Evolutionary conservation across 2,797 vertebrate genomes (phyloP).

Genomic region (Pangasius krempfi): DNA sequence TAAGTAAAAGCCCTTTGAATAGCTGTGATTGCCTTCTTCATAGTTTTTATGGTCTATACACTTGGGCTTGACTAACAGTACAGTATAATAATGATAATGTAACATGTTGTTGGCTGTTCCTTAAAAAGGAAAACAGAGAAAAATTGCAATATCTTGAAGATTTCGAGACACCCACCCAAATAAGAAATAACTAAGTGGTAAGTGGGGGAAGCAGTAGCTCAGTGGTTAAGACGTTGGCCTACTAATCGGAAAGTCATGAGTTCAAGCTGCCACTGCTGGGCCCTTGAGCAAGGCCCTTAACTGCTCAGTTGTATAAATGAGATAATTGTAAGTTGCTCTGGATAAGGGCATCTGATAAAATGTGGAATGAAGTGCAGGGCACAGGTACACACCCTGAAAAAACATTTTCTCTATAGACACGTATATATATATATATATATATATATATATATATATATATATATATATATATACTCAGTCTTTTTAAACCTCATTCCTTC

Average conservation of each 20-base stretch:
- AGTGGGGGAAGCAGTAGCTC: no score
- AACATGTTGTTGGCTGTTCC: neutral
- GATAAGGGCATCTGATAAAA: neutral
- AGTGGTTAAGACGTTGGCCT: no score
- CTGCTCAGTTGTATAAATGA: no score
- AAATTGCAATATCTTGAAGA: neutral
- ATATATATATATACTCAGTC: neutral
- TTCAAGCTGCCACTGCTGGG: no score
- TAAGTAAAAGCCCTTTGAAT: conserved; percentile 27
- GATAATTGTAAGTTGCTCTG: no score
- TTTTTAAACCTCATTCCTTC: neutral
- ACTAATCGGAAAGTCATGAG: no score
- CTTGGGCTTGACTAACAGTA: neutral
- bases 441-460: no score
- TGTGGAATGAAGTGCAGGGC: neutral
- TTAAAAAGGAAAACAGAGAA: neutral
- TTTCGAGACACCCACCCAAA: neutral
- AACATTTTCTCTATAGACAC: neutral
- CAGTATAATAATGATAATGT: conserved; percentile 22
- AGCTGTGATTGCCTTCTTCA: conserved; percentile 24
- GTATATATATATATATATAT: no score
- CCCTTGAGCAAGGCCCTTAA: no score
- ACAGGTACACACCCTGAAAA: neutral
- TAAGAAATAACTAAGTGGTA: neutral
- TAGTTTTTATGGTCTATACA: neutral